Conservation (phyloP, 2,113 vertebrate genomes). For the Dicrurus megarhynchus region DNA sequence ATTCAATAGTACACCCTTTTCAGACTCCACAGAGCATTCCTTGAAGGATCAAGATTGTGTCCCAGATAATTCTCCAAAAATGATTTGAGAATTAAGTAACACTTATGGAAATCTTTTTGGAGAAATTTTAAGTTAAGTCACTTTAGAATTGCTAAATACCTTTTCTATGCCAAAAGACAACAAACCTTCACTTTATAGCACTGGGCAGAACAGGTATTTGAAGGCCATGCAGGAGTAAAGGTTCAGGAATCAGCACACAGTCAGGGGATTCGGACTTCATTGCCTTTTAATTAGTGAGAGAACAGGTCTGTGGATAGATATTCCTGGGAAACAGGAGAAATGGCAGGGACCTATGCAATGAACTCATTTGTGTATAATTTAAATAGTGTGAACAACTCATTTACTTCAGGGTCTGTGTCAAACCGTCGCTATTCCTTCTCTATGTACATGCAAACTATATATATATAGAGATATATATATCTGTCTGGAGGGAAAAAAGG, state of each 20-base stretch:
- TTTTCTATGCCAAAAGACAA: not conserved
- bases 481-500: fast-evolving
- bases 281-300: not conserved
- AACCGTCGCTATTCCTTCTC: not conserved
- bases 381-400: not conserved
- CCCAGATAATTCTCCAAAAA: not conserved
- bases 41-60: not conserved
- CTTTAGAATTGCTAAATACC: not conserved
- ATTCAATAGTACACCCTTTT: not conserved
- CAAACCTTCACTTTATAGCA: not conserved
- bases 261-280: not conserved
- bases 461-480: not conserved
- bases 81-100: not conserved
- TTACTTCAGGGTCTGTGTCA: not conserved
- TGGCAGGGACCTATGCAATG: not conserved
- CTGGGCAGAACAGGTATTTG: not conserved
- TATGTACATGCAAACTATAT: not conserved
- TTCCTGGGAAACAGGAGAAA: not conserved
- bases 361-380: not conserved
- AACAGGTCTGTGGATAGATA: not conserved
- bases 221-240: not conserved
- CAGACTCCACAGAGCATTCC: not conserved
- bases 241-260: not conserved
- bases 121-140: not conserved
- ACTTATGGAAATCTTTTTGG: not conserved